A percentile compares a stretch with the other conserved stretches of the same genome.
Evolutionary conservation across 92 coral and sea anemone genomes (phyloP).

Genomic region (Blastomussa wellsi): DNA sequence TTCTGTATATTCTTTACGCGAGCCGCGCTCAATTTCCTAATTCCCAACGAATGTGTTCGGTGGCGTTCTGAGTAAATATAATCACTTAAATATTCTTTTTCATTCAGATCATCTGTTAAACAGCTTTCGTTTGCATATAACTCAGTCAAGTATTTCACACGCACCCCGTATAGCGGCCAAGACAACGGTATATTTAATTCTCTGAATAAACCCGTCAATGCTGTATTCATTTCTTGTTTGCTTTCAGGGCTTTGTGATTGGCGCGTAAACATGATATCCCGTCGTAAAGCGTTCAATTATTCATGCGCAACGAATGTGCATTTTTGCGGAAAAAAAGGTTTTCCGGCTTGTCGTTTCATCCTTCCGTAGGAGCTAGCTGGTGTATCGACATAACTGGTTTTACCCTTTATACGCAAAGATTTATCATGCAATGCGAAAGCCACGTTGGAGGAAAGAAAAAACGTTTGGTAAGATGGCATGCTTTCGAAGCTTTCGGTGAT

Average conservation of each 20-base stretch:
- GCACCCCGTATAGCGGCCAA: background rate
- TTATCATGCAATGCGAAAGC: slow-evolving; percentile 10
- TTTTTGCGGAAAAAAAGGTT: background rate
- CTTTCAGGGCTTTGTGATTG: slow-evolving; percentile 10
- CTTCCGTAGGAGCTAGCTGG: background rate
- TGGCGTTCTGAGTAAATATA: background rate
- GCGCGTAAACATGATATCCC: background rate
- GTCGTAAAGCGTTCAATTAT: slow-evolving; percentile 25
- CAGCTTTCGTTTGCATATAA: background rate
- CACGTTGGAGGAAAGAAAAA: background rate
- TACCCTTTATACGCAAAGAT: background rate
- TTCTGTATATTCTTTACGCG: no score
- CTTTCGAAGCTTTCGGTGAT: background rate
- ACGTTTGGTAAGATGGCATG: slow-evolving; percentile 18
- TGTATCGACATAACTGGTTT: background rate
- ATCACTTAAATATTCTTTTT: no score
- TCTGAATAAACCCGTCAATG: background rate
- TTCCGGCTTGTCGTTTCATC: background rate
- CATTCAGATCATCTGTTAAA: background rate
- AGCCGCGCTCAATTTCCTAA: background rate
- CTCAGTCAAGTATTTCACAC: background rate
- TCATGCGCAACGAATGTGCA: slow-evolving; percentile 14
- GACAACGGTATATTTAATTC: slow-evolving; percentile 4
- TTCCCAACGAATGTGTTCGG: background rate
- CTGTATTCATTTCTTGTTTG: background rate